A percentile compares a stretch with the other conserved stretches of the same genome.
Conservation (phyloP, 2,113 vertebrate genomes). For the Podocnemis expansa region DNA sequence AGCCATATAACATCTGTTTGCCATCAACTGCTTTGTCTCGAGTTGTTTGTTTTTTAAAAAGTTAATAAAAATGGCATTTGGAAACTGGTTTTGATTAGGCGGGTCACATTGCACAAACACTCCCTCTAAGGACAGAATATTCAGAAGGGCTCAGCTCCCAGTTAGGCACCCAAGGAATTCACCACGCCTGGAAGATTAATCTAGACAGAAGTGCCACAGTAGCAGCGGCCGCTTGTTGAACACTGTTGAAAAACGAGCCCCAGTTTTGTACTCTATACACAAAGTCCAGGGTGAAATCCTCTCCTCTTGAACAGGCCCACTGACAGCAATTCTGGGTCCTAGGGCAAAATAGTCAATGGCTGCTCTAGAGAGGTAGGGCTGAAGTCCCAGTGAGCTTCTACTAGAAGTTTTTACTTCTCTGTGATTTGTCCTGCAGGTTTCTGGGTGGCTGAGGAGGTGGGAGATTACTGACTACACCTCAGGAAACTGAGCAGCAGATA, state of each 20-base stretch:
- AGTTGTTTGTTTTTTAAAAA: neutral
- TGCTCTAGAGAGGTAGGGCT: too few relatives aligned
- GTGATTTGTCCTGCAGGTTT: too few relatives aligned
- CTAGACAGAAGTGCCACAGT: neutral
- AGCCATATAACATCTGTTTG: conserved; percentile 64
- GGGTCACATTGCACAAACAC: conserved; percentile 57
- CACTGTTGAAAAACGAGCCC: neutral
- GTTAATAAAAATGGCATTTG: conserved; percentile 58
- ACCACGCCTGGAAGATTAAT: neutral
- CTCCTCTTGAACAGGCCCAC: neutral
- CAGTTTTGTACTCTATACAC: neutral
- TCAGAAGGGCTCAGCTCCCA: neutral
- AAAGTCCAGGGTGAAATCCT: neutral
- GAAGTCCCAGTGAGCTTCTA: too few relatives aligned
- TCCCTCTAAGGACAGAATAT: conserved; percentile 15
- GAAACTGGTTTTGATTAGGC: conserved; percentile 65
- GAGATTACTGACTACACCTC: too few relatives aligned
- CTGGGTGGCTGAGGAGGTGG: too few relatives aligned
- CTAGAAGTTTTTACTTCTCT: too few relatives aligned
- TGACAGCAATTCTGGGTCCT: too few relatives aligned
- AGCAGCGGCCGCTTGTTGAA: neutral
- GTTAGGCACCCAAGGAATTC: neutral
- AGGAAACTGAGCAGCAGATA: too few relatives aligned
- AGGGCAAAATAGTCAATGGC: too few relatives aligned
- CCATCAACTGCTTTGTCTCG: conserved; percentile 62